Evolutionary conservation across 2,888 invertebrate species (phyloP).

Genomic region (Scotopteryx bipunctaria): DNA sequence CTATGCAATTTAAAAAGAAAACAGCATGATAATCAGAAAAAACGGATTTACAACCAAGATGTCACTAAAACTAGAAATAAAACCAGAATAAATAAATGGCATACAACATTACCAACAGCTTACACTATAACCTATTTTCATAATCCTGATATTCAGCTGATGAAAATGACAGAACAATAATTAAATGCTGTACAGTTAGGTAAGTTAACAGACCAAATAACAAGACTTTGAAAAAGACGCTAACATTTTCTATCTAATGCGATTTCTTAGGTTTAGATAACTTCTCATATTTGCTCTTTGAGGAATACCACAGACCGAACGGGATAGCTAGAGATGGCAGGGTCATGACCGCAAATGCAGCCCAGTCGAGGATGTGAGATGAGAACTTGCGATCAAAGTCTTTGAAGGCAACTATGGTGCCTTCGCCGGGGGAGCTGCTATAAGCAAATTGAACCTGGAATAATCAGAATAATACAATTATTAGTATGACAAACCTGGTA

Average conservation of each 20-base stretch:
- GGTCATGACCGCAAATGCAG: conserved; percentile 98
- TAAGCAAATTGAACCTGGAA: conserved; percentile 87
- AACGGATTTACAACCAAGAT: too few species aligned
- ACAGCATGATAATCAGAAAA: not conserved
- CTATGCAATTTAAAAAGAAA: conserved; percentile 20
- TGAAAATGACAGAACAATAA: too few species aligned
- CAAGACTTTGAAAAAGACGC: not conserved
- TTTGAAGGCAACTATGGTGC: conserved; percentile 94
- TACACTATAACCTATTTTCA: not conserved
- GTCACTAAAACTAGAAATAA: conserved; percentile 2
- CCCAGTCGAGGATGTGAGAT: conserved; percentile 98
- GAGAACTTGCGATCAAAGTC: conserved; percentile 99
- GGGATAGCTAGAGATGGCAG: conserved; percentile 97
- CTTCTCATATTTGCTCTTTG: conserved; percentile 97
- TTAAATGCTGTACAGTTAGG: not conserved
- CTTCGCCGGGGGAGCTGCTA: conserved; percentile 97
- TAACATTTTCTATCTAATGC: conserved; percentile 61
- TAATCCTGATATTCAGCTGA: too few species aligned
- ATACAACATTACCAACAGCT: conserved; percentile 19
- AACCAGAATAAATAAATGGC: conserved; percentile 1
- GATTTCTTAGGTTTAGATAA: conserved; percentile 88
- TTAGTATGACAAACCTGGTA: too few species aligned
- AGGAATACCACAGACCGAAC: conserved; percentile 96
- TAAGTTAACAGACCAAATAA: not conserved
- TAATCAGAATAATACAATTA: conserved; percentile 17